Evolutionary conservation across 2,113 vertebrate species (phyloP).

Genomic region (Aphyosemion australe): DNA sequence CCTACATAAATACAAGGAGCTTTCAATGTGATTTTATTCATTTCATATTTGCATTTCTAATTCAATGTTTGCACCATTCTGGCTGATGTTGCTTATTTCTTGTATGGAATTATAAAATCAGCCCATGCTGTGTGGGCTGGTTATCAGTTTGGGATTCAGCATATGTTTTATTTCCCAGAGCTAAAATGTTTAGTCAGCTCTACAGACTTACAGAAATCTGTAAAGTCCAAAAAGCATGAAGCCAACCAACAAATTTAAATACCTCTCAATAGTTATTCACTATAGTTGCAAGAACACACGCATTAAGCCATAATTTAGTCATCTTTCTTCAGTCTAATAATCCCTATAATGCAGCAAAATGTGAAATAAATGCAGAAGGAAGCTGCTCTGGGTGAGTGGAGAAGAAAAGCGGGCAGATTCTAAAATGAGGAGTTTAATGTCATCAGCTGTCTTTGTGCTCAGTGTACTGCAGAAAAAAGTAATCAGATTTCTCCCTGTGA

Average conservation of each 20-base stretch:
- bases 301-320: not conserved
- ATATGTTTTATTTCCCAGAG: not conserved
- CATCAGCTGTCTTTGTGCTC: conserved; percentile 42
- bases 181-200: not conserved
- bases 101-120: no score
- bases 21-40: no score
- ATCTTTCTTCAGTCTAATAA: not conserved
- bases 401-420: conserved; percentile 17
- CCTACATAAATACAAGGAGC: no score
- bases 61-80: no score
- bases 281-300: not conserved
- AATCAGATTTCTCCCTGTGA: conserved; percentile 26
- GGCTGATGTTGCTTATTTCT: not conserved
- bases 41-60: no score
- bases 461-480: conserved; percentile 24
- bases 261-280: no score
- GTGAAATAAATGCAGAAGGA: no score
- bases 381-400: conserved; percentile 2
- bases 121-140: not conserved
- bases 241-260: no score
- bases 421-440: conserved; percentile 35
- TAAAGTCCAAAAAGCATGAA: no score
- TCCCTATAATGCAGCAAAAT: no score
- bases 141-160: not conserved
- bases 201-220: not conserved